Conservation (phyloP, 2,888 invertebrate species). For the Microctonus hyperodae region DNA sequence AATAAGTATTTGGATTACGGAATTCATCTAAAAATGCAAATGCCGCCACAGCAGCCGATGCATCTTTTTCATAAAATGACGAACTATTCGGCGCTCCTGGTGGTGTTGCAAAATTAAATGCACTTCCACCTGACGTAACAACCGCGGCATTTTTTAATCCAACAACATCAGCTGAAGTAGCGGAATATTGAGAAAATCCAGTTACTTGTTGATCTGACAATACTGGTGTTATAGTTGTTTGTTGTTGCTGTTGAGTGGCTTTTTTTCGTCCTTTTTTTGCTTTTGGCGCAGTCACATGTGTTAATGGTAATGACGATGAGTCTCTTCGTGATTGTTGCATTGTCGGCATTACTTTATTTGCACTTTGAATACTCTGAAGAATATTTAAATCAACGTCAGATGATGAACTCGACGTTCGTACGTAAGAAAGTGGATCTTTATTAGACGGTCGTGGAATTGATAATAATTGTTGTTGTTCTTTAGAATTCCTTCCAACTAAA, state of each 20-base stretch:
- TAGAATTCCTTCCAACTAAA: conserved; percentile 51
- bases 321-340: conserved; percentile 37
- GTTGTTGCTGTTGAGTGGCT: conserved; percentile 45
- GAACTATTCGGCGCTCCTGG: conserved; percentile 59
- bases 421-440: conserved; percentile 55
- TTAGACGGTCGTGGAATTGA: conserved; percentile 60
- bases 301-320: conserved; percentile 26
- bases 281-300: conserved; percentile 42
- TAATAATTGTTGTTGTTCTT: conserved; percentile 57
- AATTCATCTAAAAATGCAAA: conserved; percentile 60
- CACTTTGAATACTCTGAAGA: conserved; percentile 55
- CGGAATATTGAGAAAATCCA: conserved; percentile 54
- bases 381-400: conserved; percentile 57
- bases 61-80: conserved; percentile 59
- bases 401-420: conserved; percentile 43
- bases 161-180: conserved; percentile 61
- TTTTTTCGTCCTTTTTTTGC: conserved; percentile 46
- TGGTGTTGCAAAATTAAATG: conserved; percentile 83
- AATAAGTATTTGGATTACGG: conserved; percentile 58
- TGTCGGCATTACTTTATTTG: conserved; percentile 49
- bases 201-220: conserved; percentile 42
- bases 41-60: conserved; percentile 56
- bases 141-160: conserved; percentile 74
- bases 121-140: conserved; percentile 75
- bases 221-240: conserved; percentile 32